Evolutionary conservation across 2,888 invertebrate species (phyloP).

Genomic region (Drosophila heteroneura): DNA sequence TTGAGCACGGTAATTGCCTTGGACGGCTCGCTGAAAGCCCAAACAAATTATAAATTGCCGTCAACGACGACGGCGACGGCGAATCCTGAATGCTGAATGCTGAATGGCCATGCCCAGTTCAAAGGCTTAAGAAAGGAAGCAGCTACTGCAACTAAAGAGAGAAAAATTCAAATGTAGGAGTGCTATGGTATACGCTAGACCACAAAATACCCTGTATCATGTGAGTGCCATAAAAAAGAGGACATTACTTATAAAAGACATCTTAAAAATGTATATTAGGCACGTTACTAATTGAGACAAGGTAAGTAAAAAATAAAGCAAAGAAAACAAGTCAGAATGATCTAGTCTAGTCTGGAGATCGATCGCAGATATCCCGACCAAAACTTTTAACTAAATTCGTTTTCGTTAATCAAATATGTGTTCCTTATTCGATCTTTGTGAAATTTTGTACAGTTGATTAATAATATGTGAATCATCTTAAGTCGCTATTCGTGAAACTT

Average conservation of each 20-base stretch:
- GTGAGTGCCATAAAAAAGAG: too few relatives aligned
- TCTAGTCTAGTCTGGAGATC: not conserved
- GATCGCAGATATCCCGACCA: not conserved
- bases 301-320: too few relatives aligned
- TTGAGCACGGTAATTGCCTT: constrained; percentile 68
- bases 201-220: not conserved
- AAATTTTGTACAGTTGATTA: not conserved
- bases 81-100: constrained; percentile 10
- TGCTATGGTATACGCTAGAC: not conserved
- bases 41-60: constrained; percentile 72
- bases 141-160: not conserved
- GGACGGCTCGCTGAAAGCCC: constrained; percentile 74
- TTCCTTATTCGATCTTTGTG: not conserved
- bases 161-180: not conserved
- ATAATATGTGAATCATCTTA: too few relatives aligned
- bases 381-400: not conserved
- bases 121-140: constrained; percentile 47
- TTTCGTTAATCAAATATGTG: not conserved
- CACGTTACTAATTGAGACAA: too few relatives aligned
- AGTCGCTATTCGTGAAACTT: too few relatives aligned
- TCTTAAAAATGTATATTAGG: too few relatives aligned
- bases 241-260: too few relatives aligned
- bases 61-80: constrained; percentile 34
- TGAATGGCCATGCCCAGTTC: constrained; percentile 34
- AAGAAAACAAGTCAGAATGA: not conserved